A percentile compares a stretch with the other conserved stretches of the same genome.
These are phyloP conservation scores for Cenopis cana DNA, from an alignment of 2,888 invertebrate species.

Conservation along the genomic window DNA sequence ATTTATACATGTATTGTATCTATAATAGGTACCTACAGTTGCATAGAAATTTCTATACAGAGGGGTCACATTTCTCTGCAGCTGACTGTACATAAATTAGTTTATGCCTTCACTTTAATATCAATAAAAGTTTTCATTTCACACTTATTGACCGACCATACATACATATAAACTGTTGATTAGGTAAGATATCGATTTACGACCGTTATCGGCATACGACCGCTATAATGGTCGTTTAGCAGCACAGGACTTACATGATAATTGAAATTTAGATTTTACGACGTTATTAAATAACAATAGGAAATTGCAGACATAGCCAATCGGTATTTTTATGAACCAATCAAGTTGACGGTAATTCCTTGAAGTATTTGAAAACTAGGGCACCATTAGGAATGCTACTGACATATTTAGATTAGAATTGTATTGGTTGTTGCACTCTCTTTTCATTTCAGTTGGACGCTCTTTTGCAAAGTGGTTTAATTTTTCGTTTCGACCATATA, in stretches of 20 bases:
- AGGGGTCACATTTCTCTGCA: no score
- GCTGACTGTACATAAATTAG: background rate
- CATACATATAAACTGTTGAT: conserved; percentile 42
- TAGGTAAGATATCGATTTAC: conserved; percentile 40
- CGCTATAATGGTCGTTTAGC: conserved; percentile 26
- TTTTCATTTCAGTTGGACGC: no score
- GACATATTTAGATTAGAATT: background rate
- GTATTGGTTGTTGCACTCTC: background rate
- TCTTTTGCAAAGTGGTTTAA: no score
- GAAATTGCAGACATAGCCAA: conserved; percentile 26
- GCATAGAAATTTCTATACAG: no score
- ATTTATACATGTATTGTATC: background rate
- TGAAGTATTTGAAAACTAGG: conserved; percentile 5
- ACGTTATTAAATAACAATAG: conserved; percentile 30
- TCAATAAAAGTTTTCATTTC: conserved; percentile 63
- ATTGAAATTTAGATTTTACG: conserved; percentile 39
- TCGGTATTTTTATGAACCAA: conserved; percentile 33
- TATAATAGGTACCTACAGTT: background rate
- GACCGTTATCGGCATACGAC: conserved; percentile 35
- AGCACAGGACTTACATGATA: conserved; percentile 30
- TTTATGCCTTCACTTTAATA: conserved; percentile 58
- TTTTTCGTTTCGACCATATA: no score
- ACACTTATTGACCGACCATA: conserved; percentile 59
- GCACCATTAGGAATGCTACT: background rate
- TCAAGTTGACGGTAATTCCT: conserved; percentile 16